phyloP scores from a whole-genome alignment of 1,140 invertebrate genomes.

The Coenobita brevimanus region DNA sequence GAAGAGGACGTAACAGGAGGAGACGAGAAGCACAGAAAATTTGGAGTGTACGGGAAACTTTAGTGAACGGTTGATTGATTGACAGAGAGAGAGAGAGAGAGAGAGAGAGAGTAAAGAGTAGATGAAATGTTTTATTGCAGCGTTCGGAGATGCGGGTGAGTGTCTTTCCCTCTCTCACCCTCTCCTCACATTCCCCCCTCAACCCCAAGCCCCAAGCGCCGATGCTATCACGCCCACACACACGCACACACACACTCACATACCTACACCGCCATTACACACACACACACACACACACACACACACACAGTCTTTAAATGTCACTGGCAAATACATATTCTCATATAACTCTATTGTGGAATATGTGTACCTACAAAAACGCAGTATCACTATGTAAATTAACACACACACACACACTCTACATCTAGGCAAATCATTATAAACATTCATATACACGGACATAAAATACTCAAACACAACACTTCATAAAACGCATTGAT shows the following conservation, averaged over 20 bases:
- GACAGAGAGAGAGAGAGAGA: too few species aligned
- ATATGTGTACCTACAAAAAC: not conserved
- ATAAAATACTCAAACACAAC: too few species aligned
- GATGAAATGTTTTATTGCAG: conserved; percentile 25
- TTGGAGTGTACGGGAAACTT: not conserved
- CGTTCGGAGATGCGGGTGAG: not conserved
- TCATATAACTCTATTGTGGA: not conserved
- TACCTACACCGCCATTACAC: not conserved
- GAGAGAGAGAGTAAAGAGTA: too few species aligned
- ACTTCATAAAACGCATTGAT: too few species aligned
- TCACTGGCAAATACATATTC: not conserved
- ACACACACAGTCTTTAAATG: not conserved
- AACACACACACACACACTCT: not conserved
- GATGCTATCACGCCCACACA: conserved; percentile 41
- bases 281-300: conserved; percentile 29
- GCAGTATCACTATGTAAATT: not conserved
- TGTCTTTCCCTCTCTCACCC: not conserved
- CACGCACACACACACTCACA: conserved; percentile 14
- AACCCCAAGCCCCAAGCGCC: not conserved
- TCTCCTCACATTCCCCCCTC: not conserved
- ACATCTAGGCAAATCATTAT: too few species aligned
- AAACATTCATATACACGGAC: too few species aligned
- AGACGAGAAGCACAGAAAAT: not conserved
- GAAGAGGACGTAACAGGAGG: not conserved
- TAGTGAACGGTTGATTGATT: not conserved